Evolutionary conservation across 2,113 vertebrate genomes (phyloP), one percentile per base, ranked within the genome.

Genomic region (Regulus satrapa): DNA sequence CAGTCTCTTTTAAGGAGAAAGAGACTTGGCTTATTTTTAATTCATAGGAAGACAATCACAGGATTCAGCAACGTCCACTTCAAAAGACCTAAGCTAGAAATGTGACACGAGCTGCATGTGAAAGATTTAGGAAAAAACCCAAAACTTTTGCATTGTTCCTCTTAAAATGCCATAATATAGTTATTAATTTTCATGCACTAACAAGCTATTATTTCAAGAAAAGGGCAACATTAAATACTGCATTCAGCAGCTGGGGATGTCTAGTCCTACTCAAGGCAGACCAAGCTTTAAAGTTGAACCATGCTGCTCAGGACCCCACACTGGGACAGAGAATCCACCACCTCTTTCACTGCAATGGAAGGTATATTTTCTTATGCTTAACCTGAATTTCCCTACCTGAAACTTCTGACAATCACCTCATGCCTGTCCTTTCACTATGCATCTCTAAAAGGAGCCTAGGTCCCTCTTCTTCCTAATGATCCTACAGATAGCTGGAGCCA

Each of bases 11-110:
- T 66, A 78, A 89, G 61, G 17, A 92, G 64, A 81, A 51, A 67
- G 54, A 92, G 71, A 73, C 51, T 69, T 56, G 62, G 62, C 75
- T 94, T 80, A 68, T 88, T 97, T 94, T 88, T 54, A 61, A 85
- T 85, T 88, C 71, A 83, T 5, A 18, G 41, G 46, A 76, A 73
- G 32, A 92, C 85, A 92, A 88, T 66, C 75, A 83, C 28, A 64
- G 88, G 85, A 83, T 93, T 90, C 71, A 83, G 41, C 46, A 61
- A 73, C 1, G 12, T 68, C 81, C 88, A 94, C 76, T 87, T 92
- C 38, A 38, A 71, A 92, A 89, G 51, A 91, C 16, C 31, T 58
- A 69, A 79, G 62, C 72, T 32, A 92, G 12, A 58, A 56, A 92
- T 76, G 45, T 72, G 49, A 92, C 54, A 86, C 1, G 5, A 92